Evolutionary conservation across 2,797 vertebrate genomes (phyloP).

Genomic region (Urocyon cinereoargenteus): DNA sequence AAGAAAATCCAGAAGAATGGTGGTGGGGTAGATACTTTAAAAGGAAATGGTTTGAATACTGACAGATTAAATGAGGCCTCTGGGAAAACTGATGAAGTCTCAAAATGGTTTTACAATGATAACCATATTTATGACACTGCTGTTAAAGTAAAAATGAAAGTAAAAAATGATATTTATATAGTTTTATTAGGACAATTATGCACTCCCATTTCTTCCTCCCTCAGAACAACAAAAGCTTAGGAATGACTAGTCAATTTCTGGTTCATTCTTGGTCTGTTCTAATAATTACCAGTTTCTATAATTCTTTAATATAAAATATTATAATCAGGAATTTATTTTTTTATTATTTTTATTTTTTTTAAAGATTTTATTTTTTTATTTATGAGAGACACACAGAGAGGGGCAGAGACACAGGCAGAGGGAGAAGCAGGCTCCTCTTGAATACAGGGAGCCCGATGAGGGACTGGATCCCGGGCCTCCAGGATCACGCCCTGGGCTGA

Average conservation of each 20-base stretch:
- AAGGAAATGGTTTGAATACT: neutral
- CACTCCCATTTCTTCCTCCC: neutral
- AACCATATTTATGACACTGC: neutral
- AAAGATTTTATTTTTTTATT: no score
- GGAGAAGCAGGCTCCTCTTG: no score
- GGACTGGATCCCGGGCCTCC: no score
- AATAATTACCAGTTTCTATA: neutral
- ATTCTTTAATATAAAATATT: neutral
- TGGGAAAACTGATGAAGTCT: neutral
- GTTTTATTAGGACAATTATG: neutral
- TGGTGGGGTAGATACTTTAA: neutral
- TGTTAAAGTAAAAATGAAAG: constrained; percentile 4
- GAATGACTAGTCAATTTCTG: neutral
- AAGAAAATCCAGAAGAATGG: neutral
- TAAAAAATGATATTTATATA: neutral
- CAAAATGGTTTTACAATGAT: neutral
- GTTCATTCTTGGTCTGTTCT: neutral
- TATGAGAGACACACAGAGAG: no score
- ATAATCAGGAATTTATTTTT: neutral
- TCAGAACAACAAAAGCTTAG: neutral
- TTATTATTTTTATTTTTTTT: no score
- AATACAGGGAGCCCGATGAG: no score
- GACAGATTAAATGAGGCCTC: neutral
- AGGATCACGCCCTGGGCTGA: no score
- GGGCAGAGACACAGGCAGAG: no score